phyloP scores from a whole-genome alignment of 2,888 invertebrate genomes.

The Fabriciana adippe region DNA sequence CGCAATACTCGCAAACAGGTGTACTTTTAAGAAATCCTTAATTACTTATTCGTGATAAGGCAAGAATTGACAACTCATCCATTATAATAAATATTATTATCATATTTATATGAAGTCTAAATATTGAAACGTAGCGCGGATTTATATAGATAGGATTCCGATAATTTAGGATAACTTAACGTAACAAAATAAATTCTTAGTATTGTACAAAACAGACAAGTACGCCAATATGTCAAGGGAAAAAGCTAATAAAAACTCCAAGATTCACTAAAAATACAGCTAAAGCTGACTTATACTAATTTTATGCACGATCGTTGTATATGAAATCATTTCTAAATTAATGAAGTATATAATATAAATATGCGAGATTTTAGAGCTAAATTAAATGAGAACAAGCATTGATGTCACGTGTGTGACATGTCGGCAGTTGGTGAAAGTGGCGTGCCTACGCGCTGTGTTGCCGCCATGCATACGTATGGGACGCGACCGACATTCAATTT shows the following conservation, averaged over 20 bases:
- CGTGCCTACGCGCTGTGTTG: conserved; percentile 40
- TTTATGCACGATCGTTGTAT: conserved; percentile 1
- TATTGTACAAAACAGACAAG: too few species aligned
- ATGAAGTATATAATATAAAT: too few species aligned
- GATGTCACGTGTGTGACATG: conserved; percentile 64
- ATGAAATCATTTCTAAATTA: background rate
- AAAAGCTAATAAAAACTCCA: too few species aligned
- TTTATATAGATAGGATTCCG: too few species aligned
- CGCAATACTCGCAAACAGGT: conserved; percentile 68
- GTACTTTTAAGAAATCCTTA: conserved; percentile 52
- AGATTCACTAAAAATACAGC: too few species aligned
- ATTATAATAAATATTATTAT: too few species aligned
- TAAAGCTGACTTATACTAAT: background rate
- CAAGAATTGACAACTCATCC: background rate
- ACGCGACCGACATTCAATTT: conserved; percentile 61
- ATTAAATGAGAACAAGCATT: conserved; percentile 54
- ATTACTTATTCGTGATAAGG: background rate
- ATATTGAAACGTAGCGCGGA: too few species aligned
- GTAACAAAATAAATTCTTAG: too few species aligned
- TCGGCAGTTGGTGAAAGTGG: conserved; percentile 68
- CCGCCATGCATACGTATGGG: conserved; percentile 48
- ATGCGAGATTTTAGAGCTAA: conserved; percentile 24
- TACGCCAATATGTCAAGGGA: too few species aligned
- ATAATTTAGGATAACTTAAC: too few species aligned
- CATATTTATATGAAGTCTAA: too few species aligned